Evolutionary conservation across 2,888 invertebrate genomes (phyloP), one percentile per base, ranked within the genome.

Genomic region (Drosophila rubida): DNA sequence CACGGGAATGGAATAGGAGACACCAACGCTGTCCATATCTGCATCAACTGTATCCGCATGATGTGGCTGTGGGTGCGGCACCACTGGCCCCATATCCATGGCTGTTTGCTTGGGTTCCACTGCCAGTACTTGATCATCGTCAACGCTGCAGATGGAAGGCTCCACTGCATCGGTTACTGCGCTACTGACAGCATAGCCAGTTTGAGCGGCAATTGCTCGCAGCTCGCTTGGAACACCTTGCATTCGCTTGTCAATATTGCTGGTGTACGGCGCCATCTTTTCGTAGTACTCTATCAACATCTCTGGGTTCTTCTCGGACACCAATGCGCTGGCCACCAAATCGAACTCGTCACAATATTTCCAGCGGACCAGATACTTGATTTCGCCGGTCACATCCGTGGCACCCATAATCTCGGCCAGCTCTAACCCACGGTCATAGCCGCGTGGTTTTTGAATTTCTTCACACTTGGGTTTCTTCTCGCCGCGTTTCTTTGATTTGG

Each of bases 301-400:
- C 72, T 94, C 93, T 0, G 95, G 94, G 83, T 93, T 94, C 0
- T 94, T 93, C 49, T 93, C 92, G 7, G 94, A 93, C 0, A 95
- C 91, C 37, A 94, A 94, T n/a, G 93, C 92, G 0, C 95, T 94
- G 0, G 93, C 92, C 0, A 95, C 94, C 44, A 95, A 93, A 78
- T 95, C 95, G n/a, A 94, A 93, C 80, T 95, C 95, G 23, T 93
- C 91, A 75, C 95, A 95, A 62, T 90, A 93, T 89, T 92, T 95
- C 98, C 98, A 98, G 93, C 97, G 96, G 88, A 98, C 96, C 23
- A 98, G 93, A 90, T 97, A 98, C 94, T 95, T 96, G 0, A 98
- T 93, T 87, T 96, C 96, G 0, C 97, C 97, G 81, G 95, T 95
- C n/a, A 95, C 95, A 88, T 98, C 95, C 14, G 97, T 97, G 0